Base-by-base conservation (phyloP, 2,797 vertebrate genomes). In the Echiichthys vipera region DNA sequence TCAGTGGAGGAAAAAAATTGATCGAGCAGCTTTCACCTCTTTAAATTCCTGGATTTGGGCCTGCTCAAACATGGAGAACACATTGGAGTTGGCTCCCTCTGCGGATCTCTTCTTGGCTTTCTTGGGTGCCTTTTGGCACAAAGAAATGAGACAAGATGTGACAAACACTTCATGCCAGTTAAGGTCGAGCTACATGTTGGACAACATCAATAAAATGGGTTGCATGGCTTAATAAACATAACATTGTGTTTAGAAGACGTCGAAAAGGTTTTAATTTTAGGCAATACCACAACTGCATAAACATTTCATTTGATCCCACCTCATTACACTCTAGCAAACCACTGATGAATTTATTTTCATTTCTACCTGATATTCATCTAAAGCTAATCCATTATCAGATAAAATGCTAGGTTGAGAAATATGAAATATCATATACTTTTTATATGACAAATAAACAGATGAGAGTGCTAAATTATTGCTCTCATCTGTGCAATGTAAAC, bases 1-100 rank as follows among this genome's bases (percentile, higher is more conserved):
- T 54, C 1, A n/a, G 9, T n/a, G 29, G 51, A 40, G 57, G 45
- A 58, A 30, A 51, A 43, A 22, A 71, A 54, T 40, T 5, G 11
- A 24, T 53, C 30, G 12, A 69, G 37, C 40, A 51, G 57, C 57
- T 62, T 92, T 78, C 76, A 98, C 98, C 96, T 99, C 97, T 85
- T 99, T 99, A 78, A 99, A 99, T 87, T 99, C 98, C 92, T 99
- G 97, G 91, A 99, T 99, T 94, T 99, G 98, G 22, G 97, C 94
- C 90, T 99, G 98, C 81, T 99, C 98, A 0, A 99, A 99, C 97
- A 99, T 98, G 88, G 98, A 98, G 94, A 99, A 99, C 65, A 99
- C 98, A 0, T 99, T 99, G 89, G 98, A 99, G 92, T 98, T 99
- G 64, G 96, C 97, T 15, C 97, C 98, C 61, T 98, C 98, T 18